Evolutionary conservation across 2,113 vertebrate genomes (phyloP).

Genomic region (Phalacrocorax pelagicus): DNA sequence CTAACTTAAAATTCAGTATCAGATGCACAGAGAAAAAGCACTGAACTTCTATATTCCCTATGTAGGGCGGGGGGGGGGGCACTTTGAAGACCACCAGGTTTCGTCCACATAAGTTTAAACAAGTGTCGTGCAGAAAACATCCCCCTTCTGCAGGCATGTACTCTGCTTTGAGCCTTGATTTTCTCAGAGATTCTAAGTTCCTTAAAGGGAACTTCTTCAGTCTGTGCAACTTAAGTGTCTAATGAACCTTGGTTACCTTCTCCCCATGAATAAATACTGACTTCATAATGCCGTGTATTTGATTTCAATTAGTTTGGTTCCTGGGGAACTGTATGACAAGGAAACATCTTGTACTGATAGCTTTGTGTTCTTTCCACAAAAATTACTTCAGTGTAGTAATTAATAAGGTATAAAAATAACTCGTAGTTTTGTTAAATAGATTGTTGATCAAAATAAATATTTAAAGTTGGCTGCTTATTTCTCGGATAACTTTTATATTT

Average conservation of each 20-base stretch:
- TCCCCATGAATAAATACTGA: neutral
- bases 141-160: neutral
- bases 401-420: neutral
- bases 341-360: neutral
- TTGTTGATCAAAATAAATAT: neutral
- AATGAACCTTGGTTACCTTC: neutral
- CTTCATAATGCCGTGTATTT: neutral
- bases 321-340: neutral
- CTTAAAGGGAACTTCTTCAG: neutral
- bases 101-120: neutral
- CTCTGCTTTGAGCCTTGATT: neutral
- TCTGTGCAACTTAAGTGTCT: neutral
- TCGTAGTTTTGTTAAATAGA: neutral
- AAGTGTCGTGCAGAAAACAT: neutral
- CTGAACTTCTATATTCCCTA: neutral
- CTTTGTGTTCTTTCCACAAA: neutral
- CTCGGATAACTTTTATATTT: neutral
- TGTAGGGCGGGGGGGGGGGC: fast-evolving
- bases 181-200: neutral
- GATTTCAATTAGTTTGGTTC: neutral
- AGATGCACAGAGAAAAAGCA: neutral
- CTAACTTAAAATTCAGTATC: neutral
- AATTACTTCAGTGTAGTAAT: neutral
- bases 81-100: neutral
- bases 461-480: neutral